Evolutionary conservation across 2,888 invertebrate species (phyloP).

Genomic region (Drosophila mercatorum): DNA sequence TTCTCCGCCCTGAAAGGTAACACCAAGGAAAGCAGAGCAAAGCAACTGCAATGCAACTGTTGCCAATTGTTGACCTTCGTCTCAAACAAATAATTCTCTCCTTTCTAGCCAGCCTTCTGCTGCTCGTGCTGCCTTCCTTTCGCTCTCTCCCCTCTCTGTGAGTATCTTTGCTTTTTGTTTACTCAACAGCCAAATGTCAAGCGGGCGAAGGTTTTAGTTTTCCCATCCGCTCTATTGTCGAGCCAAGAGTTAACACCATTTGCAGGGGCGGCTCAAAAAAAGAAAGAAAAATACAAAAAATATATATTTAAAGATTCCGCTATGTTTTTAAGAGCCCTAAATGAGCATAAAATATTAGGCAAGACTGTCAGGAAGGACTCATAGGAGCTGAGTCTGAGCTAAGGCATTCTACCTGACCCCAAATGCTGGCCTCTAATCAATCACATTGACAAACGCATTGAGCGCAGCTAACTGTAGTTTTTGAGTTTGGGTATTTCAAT

Average conservation of each 20-base stretch:
- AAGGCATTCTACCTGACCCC: constrained; percentile 44
- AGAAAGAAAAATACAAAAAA: constrained; percentile 2
- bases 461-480: constrained; percentile 30
- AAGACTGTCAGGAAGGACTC: constrained; percentile 49
- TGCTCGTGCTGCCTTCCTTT: constrained; percentile 14
- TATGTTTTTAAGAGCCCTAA: constrained; percentile 67
- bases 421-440: constrained; percentile 55
- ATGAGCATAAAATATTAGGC: constrained; percentile 80
- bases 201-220: constrained; percentile 72
- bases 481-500: constrained; percentile 20
- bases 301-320: constrained; percentile 47
- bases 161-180: constrained; percentile 49
- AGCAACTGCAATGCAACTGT: constrained; percentile 50
- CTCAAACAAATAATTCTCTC: constrained; percentile 12
- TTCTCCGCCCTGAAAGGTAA: constrained; percentile 64
- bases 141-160: background rate
- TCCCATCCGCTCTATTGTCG: constrained; percentile 67
- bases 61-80: constrained; percentile 65
- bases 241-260: constrained; percentile 68
- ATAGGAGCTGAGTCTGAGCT: constrained; percentile 18
- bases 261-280: constrained; percentile 24
- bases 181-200: constrained; percentile 77
- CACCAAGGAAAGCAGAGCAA: constrained; percentile 54
- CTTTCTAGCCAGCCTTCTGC: background rate
- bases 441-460: constrained; percentile 55